Conservation (phyloP, 64 coral and sea anemone species). For the Dendrophyllia cribrosa region DNA sequence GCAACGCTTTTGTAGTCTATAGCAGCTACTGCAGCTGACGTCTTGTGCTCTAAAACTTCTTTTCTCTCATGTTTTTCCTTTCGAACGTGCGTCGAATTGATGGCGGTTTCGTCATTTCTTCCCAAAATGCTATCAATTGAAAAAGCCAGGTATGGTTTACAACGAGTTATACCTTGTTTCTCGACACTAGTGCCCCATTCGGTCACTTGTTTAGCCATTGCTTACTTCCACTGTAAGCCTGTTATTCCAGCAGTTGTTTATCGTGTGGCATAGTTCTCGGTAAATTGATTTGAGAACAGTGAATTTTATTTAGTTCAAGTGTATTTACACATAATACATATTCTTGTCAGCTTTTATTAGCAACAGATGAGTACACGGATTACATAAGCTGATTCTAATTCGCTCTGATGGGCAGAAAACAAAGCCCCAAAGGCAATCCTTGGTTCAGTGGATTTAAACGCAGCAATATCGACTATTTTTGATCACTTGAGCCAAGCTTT, state of each 20-base stretch:
- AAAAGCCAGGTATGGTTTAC: constrained; percentile 21
- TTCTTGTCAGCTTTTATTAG: constrained; percentile 95
- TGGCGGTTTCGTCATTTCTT: constrained; percentile 9
- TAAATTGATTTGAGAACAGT: constrained; percentile 81
- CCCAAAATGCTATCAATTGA: constrained; percentile 51
- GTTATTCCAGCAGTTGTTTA: constrained; percentile 45
- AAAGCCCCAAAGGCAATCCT: neutral
- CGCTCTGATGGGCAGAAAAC: constrained; percentile 61
- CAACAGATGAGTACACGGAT: constrained; percentile 98
- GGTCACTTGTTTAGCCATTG: constrained; percentile 25
- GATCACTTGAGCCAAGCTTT: neutral
- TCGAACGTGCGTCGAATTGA: constrained; percentile 50
- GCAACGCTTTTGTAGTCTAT: neutral
- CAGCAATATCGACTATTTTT: neutral
- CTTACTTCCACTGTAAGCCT: constrained; percentile 24
- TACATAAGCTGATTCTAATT: constrained; percentile 91
- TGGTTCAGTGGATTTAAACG: neutral
- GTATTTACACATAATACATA: constrained; percentile 98
- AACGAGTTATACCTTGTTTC: neutral
- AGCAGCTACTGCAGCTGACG: neutral
- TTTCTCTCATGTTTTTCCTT: neutral
- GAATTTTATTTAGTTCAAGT: constrained; percentile 95
- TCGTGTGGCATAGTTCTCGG: constrained; percentile 61
- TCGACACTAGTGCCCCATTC: neutral
- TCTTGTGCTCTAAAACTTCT: neutral